phyloP scores from a whole-genome alignment of 2,113 vertebrate species.

The Anser cygnoides region DNA sequence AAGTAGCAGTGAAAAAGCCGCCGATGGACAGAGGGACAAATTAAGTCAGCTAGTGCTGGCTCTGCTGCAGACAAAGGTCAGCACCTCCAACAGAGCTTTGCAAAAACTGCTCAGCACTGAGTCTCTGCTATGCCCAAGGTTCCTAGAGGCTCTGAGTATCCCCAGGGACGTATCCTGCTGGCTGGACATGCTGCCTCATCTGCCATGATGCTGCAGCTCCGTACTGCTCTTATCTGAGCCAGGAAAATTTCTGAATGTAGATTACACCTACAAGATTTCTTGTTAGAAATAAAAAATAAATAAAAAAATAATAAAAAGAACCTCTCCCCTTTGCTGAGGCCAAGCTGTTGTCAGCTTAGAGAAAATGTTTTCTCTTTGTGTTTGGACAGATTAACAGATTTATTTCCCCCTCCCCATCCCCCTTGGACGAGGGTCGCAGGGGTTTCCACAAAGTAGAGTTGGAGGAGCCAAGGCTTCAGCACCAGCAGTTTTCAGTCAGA shows the following conservation, averaged over 20 bases:
- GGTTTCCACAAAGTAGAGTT: constrained; percentile 56
- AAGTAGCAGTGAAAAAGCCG: rapidly evolving
- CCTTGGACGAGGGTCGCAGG: constrained; percentile 27
- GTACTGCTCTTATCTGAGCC: neutral
- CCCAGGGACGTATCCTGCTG: neutral
- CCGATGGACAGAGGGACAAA: rapidly evolving
- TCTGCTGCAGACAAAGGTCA: neutral
- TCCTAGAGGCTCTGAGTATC: neutral
- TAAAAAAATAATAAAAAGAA: no score
- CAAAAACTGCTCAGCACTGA: neutral
- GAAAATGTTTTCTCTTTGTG: constrained; percentile 40
- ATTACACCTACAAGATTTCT: neutral
- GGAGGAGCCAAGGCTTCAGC: constrained; percentile 50
- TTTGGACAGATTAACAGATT: constrained; percentile 48
- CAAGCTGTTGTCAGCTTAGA: constrained; percentile 27
- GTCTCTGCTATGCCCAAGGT: neutral
- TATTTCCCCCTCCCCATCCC: neutral
- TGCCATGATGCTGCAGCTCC: neutral
- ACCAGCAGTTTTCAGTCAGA: constrained; percentile 54
- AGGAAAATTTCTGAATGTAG: neutral
- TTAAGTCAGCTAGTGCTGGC: neutral
- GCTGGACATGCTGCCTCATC: neutral
- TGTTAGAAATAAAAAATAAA: neutral
- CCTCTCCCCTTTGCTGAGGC: neutral
- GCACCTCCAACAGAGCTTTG: neutral